Evolutionary conservation across 2,797 vertebrate species (phyloP).

Genomic region (Potorous gilbertii): DNA sequence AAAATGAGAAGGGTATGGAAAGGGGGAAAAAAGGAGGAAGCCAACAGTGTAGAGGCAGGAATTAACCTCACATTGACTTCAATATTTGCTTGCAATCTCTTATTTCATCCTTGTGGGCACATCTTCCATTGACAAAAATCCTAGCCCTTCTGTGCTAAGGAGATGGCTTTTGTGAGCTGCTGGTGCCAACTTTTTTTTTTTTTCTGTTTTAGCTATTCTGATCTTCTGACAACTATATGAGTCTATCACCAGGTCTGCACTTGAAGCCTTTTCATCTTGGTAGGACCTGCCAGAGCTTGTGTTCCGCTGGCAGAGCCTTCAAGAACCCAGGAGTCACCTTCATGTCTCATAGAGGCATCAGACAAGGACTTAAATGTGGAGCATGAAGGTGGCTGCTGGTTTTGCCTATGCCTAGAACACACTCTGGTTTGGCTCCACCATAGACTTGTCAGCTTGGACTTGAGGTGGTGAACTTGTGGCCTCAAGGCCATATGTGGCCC

Average conservation of each 20-base stretch:
- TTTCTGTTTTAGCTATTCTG: background rate
- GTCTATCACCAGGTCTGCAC: background rate
- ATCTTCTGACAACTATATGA: background rate
- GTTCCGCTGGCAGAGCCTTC: background rate
- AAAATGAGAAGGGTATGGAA: background rate
- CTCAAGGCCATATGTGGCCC: too few relatives aligned
- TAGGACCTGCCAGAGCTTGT: background rate
- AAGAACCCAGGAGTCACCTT: background rate
- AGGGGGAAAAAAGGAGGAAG: background rate
- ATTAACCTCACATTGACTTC: background rate
- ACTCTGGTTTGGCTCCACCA: background rate
- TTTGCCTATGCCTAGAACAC: background rate
- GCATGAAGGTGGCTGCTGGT: background rate
- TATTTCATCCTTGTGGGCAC: background rate
- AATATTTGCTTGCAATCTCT: background rate
- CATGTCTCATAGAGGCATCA: background rate
- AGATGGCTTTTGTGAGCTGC: background rate
- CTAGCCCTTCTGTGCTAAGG: background rate
- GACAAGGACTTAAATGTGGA: background rate
- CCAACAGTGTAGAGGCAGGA: background rate
- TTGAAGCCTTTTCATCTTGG: background rate
- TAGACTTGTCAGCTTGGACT: background rate
- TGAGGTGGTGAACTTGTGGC: too few relatives aligned
- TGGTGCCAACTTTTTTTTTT: background rate
- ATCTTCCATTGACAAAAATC: background rate